A percentile compares a stretch with the other conserved stretches of the same genome.
Conservation (phyloP, 2,888 invertebrate genomes). For the Cosmia trapezina region DNA sequence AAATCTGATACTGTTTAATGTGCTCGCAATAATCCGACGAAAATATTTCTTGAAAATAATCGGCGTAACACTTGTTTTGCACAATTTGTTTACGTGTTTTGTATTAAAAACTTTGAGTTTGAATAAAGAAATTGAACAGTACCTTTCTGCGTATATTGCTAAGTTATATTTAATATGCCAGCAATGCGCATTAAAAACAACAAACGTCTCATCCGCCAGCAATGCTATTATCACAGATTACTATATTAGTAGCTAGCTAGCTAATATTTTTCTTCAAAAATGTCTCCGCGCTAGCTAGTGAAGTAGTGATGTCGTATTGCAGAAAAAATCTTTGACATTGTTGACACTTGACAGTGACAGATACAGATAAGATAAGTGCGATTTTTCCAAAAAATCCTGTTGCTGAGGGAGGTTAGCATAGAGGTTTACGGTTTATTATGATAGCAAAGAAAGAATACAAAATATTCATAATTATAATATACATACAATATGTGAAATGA, state of each 20-base stretch:
- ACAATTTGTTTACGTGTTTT: not conserved
- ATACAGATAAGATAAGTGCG: not conserved
- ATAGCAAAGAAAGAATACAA: too few relatives aligned
- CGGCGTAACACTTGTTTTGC: slow-evolving; percentile 14
- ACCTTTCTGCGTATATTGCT: slow-evolving; percentile 25
- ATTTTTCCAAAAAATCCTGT: not conserved
- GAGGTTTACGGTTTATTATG: too few relatives aligned
- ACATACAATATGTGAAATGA: too few relatives aligned
- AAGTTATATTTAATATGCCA: slow-evolving; percentile 4
- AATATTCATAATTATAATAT: too few relatives aligned
- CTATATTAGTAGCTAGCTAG: too few relatives aligned
- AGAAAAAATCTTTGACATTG: not conserved
- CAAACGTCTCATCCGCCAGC: slow-evolving; percentile 5
- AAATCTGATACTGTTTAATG: not conserved
- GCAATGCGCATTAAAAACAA: slow-evolving; percentile 5
- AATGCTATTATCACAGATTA: too few relatives aligned
- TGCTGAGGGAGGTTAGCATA: not conserved
- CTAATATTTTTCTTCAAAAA: slow-evolving; percentile 26
- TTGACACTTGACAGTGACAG: slow-evolving; percentile 31
- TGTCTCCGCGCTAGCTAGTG: slow-evolving; percentile 22
- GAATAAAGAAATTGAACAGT: not conserved
- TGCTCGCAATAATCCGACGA: not conserved
- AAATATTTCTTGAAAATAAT: slow-evolving; percentile 9
- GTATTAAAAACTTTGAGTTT: not conserved
- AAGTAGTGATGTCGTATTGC: not conserved